A percentile compares a stretch with the other conserved stretches of the same genome.
Evolutionary conservation across 2,113 vertebrate species (phyloP).

Genomic region (Megaptera novaeangliae): DNA sequence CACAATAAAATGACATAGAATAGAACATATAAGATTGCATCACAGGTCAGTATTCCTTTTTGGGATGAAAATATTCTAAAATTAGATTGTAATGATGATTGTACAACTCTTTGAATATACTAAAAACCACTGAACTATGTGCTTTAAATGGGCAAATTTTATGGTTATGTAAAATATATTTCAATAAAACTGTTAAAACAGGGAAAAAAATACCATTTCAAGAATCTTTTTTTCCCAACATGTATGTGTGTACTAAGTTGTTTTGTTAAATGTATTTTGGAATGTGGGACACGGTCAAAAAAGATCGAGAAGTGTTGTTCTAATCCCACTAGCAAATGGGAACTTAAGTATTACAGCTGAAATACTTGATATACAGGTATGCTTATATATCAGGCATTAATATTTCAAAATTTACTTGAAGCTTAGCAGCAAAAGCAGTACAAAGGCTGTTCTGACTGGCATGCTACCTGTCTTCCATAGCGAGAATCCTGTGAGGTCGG

Average conservation of each 20-base stretch:
- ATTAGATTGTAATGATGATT: not conserved
- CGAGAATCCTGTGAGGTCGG: slow-evolving; percentile 74
- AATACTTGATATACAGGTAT: not conserved
- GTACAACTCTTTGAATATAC: not conserved
- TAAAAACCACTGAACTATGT: not conserved
- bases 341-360: not conserved
- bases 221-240: not conserved
- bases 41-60: not conserved
- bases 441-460: not conserved
- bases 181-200: not conserved
- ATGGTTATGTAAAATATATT: not conserved
- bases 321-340: not conserved
- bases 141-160: not conserved
- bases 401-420: not conserved
- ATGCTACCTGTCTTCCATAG: slow-evolving; percentile 28
- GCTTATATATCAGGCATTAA: not conserved
- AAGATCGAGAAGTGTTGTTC: not conserved
- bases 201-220: not conserved
- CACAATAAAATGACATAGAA: not conserved
- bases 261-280: not conserved
- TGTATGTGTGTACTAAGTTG: not conserved
- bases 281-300: not conserved
- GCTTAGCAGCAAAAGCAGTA: not conserved
- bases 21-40: not conserved
- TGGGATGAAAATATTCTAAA: not conserved